Evolutionary conservation across 2,888 invertebrate genomes (phyloP).

Genomic region (Chrysolina haemoptera): DNA sequence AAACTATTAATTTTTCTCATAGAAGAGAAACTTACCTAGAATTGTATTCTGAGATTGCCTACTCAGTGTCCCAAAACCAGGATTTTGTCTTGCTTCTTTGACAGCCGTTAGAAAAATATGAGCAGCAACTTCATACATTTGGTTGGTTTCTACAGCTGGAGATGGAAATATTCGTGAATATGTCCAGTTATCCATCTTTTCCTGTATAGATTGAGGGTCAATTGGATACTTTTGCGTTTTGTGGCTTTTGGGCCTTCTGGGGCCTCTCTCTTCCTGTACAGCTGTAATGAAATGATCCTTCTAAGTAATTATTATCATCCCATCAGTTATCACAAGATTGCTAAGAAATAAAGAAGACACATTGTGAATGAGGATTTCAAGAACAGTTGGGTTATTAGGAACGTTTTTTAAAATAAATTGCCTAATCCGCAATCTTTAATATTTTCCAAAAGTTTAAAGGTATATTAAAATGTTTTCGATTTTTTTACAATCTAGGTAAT

Average conservation of each 20-base stretch:
- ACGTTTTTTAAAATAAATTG: no score
- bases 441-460: no score
- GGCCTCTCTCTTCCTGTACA: slow-evolving; percentile 89
- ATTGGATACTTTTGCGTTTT: slow-evolving; percentile 24
- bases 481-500: no score
- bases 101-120: slow-evolving; percentile 75
- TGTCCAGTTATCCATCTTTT: neutral
- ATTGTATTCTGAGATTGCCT: slow-evolving; percentile 73
- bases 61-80: slow-evolving; percentile 71
- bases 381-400: neutral
- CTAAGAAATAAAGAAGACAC: neutral
- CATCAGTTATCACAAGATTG: neutral
- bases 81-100: slow-evolving; percentile 73
- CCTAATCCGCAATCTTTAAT: no score
- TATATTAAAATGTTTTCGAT: no score
- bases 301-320: neutral
- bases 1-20: no score
- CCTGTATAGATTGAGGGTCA: neutral
- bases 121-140: slow-evolving; percentile 74
- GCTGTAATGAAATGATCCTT: slow-evolving; percentile 70
- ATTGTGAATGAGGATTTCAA: neutral
- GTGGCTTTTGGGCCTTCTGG: slow-evolving; percentile 72
- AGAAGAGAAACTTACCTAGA: slow-evolving; percentile 65
- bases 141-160: slow-evolving; percentile 38
- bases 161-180: neutral